Base-by-base conservation (phyloP, 2,113 vertebrate species). In the Neotoma lepida region DNA sequence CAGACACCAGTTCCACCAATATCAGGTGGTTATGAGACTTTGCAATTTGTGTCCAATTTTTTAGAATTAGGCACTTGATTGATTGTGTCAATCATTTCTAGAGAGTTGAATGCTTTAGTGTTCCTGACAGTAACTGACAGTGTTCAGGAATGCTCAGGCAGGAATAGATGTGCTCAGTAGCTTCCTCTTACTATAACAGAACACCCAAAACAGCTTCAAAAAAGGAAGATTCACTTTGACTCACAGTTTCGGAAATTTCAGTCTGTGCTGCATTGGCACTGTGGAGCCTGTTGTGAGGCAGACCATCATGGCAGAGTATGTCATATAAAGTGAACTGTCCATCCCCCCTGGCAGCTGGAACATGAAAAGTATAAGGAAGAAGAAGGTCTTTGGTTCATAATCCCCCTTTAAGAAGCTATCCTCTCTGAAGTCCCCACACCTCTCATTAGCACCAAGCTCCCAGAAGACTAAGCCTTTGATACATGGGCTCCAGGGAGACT, bases 1-100 rank as follows among this genome's bases (percentile, higher is more conserved):
- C 17, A 89, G 74, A 33, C 1, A 20, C 64, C 28, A 87, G 64
- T 85, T 28, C 58, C 24, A 15, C 35, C 58, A 41, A 18, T 70
- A 66, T 5, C 78, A n/a, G 6, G 6, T 41, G 39, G 88, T 81
- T 92, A n/a, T 15, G 74, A 78, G 70, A 87, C 64, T 96, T 95
- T 54, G 78, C 7, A 68, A 0, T 95, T 92, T 15, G 5, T 87
- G 77, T 84, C 74, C 54, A 12, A 28, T 56, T 26, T 71, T 39
- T 92, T 78, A 28, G 86, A 15, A 80, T 30, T 44, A 86, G 80
- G 6, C 74, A 3, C 61, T 84, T 15, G 64, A 44, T 85, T 82
- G n/a, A 6, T 12, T 44, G 12, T 71, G 49, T 68, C 73, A 24
- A 0, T 46, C 26, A 1, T 41, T 78, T 77, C 6, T 0, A 22